Conservation (phyloP, 1,140 invertebrate species). For the Drosophila auraria region DNA sequence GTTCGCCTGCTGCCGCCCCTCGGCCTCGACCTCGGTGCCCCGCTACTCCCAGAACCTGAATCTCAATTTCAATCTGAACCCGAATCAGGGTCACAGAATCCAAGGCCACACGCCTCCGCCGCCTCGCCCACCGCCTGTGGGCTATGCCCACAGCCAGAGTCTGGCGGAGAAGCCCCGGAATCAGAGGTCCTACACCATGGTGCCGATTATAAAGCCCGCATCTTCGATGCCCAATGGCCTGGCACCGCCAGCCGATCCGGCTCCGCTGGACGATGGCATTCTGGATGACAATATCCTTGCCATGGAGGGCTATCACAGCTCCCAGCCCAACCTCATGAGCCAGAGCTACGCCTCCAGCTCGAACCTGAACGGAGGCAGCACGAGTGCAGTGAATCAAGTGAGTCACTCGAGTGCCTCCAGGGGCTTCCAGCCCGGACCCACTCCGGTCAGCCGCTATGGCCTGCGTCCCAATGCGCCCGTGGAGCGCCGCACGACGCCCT, state of each 20-base stretch:
- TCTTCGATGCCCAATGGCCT: conserved; percentile 80
- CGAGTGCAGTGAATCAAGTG: conserved; percentile 24
- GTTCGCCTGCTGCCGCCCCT: conserved; percentile 73
- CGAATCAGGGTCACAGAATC: conserved; percentile 13
- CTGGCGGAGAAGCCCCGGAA: conserved; percentile 37
- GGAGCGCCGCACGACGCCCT: conserved; percentile 78
- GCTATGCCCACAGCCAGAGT: conserved; percentile 50
- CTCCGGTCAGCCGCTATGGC: conserved; percentile 49
- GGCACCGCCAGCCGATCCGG: conserved; percentile 27
- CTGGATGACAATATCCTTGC: conserved; percentile 41
- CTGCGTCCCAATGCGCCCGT: conserved; percentile 58
- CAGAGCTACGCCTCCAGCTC: conserved; percentile 47
- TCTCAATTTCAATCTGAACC: conserved; percentile 29
- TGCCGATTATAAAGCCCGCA: conserved; percentile 74
- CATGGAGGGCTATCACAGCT: conserved; percentile 70
- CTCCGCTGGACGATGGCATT: conserved; percentile 14
- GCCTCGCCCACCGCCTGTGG: conserved; percentile 72
- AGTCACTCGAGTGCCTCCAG: conserved; percentile 6
- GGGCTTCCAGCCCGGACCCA: conserved; percentile 37
- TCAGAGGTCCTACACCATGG: conserved; percentile 67
- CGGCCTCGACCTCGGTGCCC: conserved; percentile 75
- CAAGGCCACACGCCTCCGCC: conserved; percentile 65
- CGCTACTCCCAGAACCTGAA: conserved; percentile 72
- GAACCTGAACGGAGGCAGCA: conserved; percentile 49
- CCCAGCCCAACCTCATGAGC: conserved; percentile 76